Evolutionary conservation across 2,113 vertebrate genomes (phyloP).

Genomic region (Etheostoma spectabile): DNA sequence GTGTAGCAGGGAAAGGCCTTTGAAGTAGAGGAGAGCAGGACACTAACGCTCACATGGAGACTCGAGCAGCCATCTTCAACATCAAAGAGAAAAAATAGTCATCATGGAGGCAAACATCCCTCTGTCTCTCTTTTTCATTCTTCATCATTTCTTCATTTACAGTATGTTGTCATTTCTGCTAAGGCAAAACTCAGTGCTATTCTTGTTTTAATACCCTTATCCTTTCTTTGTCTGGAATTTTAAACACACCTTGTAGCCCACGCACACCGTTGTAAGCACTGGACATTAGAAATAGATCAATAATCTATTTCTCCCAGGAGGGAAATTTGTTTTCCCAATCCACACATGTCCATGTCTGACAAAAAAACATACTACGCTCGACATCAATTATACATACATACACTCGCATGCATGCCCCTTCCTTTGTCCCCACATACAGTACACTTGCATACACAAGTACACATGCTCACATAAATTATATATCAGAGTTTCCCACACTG

Average conservation of each 20-base stretch:
- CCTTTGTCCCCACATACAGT: too few species aligned
- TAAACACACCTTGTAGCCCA: background rate
- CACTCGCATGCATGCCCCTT: background rate
- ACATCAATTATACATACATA: too few species aligned
- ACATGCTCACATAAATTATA: too few species aligned
- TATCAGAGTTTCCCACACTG: background rate
- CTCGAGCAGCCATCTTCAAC: conserved; percentile 31
- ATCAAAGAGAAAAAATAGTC: conserved; percentile 58
- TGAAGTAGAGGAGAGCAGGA: conserved; percentile 56
- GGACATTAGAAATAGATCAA: background rate
- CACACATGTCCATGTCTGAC: background rate
- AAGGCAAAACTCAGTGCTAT: background rate
- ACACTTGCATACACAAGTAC: too few species aligned
- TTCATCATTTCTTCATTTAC: conserved; percentile 12
- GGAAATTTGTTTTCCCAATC: background rate
- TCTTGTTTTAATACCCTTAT: background rate
- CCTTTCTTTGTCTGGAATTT: background rate
- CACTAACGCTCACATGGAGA: conserved; percentile 3
- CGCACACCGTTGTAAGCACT: background rate
- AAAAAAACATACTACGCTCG: background rate
- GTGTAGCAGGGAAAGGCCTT: conserved; percentile 51
- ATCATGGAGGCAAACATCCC: conserved; percentile 43
- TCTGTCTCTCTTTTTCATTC: background rate
- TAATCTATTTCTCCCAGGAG: too few species aligned
- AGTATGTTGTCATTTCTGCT: background rate